Evolutionary conservation across 2,113 vertebrate species (phyloP), one percentile per base, ranked within the genome.

Genomic region (Caracal caracal): DNA sequence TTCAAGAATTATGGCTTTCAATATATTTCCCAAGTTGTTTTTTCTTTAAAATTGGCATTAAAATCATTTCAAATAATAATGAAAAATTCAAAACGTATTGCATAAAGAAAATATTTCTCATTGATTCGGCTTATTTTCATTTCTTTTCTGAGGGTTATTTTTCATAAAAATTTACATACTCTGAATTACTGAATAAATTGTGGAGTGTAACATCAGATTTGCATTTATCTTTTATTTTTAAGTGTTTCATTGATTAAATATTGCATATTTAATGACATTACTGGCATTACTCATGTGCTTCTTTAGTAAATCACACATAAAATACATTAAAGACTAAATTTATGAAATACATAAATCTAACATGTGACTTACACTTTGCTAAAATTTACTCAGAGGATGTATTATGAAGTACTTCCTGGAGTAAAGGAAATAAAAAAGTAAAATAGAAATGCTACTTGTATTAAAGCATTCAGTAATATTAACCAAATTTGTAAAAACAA

Each of bases 161-260:
- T 95, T 53, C 88, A 90, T 84, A 73, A 92, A 94, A 2, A 87
- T 70, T 22, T 95, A 80, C 0, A 80, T 1, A 0, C 19, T 88
- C 30, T 28, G 47, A 83, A 95, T 95, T 97, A 96, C 51, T 82
- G 4, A 66, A 93, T 26, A 93, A 94, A 86, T 79, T 28, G 33
- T 78, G 33, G 37, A 53, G 22, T 92, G 0, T 20, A 92, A 65
- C 33, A 95, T 87, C 63, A 0, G 37, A 92, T 88, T 95, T 97
- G 61, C 20, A 81, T 85, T 97, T 96, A 71, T 56, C 26, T 95
- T 97, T 93, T 88, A 82, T 96, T 96, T 97, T 88, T 63, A 96
- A 97, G 75, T 97, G 96, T 94, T 94, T 68, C 2, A 63, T 78
- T 98, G 51, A 95, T 97, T 98, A 97, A 96, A 63, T 94, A 80